Conservation (phyloP, 1,140 invertebrate species). For the Bombus sibiricus region DNA sequence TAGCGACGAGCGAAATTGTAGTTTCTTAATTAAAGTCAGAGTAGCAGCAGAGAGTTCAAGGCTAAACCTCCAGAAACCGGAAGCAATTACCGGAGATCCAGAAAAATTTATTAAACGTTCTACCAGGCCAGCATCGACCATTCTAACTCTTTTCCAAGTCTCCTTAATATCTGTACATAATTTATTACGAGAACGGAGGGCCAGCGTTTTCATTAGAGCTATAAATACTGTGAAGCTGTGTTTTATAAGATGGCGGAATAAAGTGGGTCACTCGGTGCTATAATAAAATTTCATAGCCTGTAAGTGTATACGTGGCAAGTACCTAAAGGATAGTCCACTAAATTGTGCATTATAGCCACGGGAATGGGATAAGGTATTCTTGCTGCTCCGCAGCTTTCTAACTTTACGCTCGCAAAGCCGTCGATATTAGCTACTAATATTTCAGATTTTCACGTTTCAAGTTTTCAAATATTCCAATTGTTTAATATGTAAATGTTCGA, state of each 20-base stretch:
- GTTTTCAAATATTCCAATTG: not conserved
- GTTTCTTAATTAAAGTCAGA: conserved; percentile 77
- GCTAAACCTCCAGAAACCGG: conserved; percentile 53
- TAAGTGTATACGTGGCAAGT: not conserved
- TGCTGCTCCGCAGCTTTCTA: not conserved
- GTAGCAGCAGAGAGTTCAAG: conserved; percentile 58
- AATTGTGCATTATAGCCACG: not conserved
- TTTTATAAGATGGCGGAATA: conserved; percentile 19
- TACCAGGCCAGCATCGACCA: too few relatives aligned
- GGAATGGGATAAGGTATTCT: not conserved
- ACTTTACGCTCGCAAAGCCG: not conserved
- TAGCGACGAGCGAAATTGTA: conserved; percentile 60
- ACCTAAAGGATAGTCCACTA: conserved; percentile 11
- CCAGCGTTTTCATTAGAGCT: conserved; percentile 38
- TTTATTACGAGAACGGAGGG: conserved; percentile 27
- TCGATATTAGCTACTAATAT: not conserved
- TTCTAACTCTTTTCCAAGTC: not conserved
- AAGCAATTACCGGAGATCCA: conserved; percentile 57
- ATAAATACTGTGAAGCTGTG: conserved; percentile 32
- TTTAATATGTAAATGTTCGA: too few relatives aligned
- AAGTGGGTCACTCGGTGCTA: conserved; percentile 23
- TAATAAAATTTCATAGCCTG: conserved; percentile 36
- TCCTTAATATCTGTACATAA: conserved; percentile 52
- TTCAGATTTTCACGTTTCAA: not conserved
- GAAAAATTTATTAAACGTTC: conserved; percentile 63